These are phyloP conservation scores for Actinernus sp. DNA, from an alignment of 92 coral and sea anemone genomes.

Conservation along the genomic window DNA sequence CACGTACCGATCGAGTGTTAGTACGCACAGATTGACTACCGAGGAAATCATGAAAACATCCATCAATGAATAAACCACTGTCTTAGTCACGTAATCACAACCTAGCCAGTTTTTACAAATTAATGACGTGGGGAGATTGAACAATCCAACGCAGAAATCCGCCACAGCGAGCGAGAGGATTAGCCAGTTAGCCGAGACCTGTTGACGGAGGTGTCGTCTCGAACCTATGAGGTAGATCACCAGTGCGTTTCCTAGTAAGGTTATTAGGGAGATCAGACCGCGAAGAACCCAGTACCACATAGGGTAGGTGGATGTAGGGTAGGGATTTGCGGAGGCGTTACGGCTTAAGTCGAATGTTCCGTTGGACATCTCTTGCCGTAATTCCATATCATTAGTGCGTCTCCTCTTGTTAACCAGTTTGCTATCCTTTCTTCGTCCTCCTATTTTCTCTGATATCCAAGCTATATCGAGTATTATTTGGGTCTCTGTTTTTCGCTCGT, in stretches of 20 bases:
- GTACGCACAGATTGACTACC: constrained; percentile 16
- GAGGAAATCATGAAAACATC: constrained; percentile 44
- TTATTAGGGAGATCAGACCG: constrained; percentile 13
- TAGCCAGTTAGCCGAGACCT: constrained; percentile 28
- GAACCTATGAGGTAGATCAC: constrained; percentile 18
- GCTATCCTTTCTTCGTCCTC: too few relatives aligned
- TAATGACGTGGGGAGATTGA: constrained; percentile 33
- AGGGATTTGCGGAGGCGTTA: too few relatives aligned
- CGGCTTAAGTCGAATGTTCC: neutral
- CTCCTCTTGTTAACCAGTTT: too few relatives aligned
- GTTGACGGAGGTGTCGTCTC: constrained; percentile 25
- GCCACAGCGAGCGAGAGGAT: constrained; percentile 26
- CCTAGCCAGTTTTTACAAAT: constrained; percentile 15
- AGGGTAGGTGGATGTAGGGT: constrained; percentile 13
- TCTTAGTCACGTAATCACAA: constrained; percentile 13
- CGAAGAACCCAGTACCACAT: constrained; percentile 38
- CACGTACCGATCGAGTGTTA: constrained; percentile 25
- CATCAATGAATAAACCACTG: constrained; percentile 9
- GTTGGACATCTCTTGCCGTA: neutral
- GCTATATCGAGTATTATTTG: too few relatives aligned
- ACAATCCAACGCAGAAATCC: constrained; percentile 30
- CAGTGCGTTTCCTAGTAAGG: constrained; percentile 19
- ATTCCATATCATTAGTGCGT: neutral
- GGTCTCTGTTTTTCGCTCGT: too few relatives aligned
- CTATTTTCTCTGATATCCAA: too few relatives aligned